Evolutionary conservation across 2,888 invertebrate species (phyloP), one percentile per base, ranked within the genome.

Genomic region (Noctua janthina): DNA sequence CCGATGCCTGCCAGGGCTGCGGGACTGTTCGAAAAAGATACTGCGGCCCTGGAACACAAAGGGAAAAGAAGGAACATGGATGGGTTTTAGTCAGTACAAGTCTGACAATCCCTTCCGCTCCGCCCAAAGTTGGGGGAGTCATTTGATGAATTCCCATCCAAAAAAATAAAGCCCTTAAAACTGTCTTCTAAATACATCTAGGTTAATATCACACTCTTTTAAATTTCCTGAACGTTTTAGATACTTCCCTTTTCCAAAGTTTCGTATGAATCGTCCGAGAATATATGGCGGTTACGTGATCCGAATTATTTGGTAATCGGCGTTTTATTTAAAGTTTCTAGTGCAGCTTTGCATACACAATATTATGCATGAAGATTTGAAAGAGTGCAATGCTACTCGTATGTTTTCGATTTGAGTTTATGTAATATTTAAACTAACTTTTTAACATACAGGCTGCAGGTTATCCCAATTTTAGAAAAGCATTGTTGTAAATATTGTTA

Each of bases 261-360:
- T 85, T 68, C 81, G 66, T 79, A 85, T 79, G 85, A 84, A 83
- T 87, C 84, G 72, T 56, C 69, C 51, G 46, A 70, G 76, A 85
- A 87, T 86, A 76, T 74, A 88, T 79, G 74, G 76, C 62, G 46
- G 8, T 43, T 78, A 86, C 87, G 87, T 88, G 87, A 74, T 88
- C 62, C 35, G 83, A 88, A 88, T 87, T 78, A 76, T 78, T 80
- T 49, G 64, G 83, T 88, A 87, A 88, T 86, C 77, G 83, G 75
- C 64, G 76, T 74, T 83, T 78, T 88, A 88, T 88, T 84, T 80
- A 74, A 84, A 87, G 80, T 62, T 84, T 62, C 81, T 51, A 43
- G 76, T 75, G 85, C 68, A 85, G 68, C 56, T 72, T 72, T 84
- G 72, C 76, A 75, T 85, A 62, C 54, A 68, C 54, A 80, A 76